Evolutionary conservation across 2,113 vertebrate species (phyloP).

Genomic region (Origma solitaria): DNA sequence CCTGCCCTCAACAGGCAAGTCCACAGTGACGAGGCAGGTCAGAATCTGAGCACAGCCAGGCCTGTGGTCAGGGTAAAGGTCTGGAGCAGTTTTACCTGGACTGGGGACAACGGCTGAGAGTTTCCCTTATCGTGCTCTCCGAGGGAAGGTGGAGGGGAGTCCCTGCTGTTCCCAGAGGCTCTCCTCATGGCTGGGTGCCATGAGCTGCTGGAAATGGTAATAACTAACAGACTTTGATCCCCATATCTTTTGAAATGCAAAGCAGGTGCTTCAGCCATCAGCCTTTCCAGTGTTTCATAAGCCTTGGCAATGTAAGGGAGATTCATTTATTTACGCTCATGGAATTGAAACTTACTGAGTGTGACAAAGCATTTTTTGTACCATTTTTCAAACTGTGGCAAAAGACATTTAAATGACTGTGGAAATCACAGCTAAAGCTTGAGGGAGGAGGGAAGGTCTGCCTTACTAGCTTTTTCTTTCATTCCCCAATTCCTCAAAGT

Average conservation of each 20-base stretch:
- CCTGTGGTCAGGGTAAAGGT: neutral
- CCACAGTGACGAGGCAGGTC: accelerated
- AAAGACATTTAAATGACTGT: neutral
- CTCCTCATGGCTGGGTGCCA: neutral
- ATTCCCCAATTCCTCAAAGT: neutral
- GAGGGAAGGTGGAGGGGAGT: neutral
- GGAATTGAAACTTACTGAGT: neutral
- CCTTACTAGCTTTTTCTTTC: neutral
- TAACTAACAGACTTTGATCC: conserved; percentile 36
- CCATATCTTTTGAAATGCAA: conserved; percentile 3
- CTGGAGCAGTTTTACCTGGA: neutral
- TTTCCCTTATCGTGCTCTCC: accelerated
- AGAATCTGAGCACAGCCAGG: accelerated
- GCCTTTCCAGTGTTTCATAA: neutral
- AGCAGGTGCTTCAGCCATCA: neutral
- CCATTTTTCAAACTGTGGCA: neutral
- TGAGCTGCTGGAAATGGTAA: neutral
- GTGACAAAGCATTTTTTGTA: neutral
- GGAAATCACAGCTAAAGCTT: neutral
- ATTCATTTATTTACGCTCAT: accelerated
- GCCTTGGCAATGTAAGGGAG: neutral
- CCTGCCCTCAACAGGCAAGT: neutral
- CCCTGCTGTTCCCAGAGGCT: accelerated
- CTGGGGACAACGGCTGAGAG: accelerated
- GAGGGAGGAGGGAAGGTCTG: accelerated